Evolutionary conservation across 2,888 invertebrate genomes (phyloP), one percentile per base, ranked within the genome.

Genomic region (Matsumyia berberina): DNA sequence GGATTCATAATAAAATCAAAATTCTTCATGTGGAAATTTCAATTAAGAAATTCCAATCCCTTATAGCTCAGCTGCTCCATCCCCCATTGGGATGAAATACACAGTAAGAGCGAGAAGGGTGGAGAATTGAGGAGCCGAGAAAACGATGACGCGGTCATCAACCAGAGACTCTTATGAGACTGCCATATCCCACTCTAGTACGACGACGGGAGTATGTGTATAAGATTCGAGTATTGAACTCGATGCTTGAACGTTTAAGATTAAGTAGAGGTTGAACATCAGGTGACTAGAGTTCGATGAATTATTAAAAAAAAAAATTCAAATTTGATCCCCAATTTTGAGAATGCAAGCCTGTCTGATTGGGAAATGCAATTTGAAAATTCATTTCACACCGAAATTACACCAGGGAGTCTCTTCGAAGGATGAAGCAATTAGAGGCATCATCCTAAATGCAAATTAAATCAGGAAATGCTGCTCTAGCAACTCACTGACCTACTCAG

Each of bases 31-130:
- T 74, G 79, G 79, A 85, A 85, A 85, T 85, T 85, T 85, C 83
- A 85, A 85, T 85, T 85, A 85, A 85, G 83, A 85, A 85, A 85
- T 85, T 85, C 83, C 83, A 85, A 78, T 74, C 69, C 83, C 78
- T 72, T 57, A 17, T 8, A 73, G 79, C 73, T 60, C 35, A 62
- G 12, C 44, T 46, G 39, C 60, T n/a, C n/a, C n/a, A n/a, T n/a
- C 58, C 11, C 8, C 31, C 9, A 42, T 15, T 29, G 12, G 17
- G 24, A 44, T 11, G 51, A 49, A 5, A 44, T n/a, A 19, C 5
- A 12, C 9, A 7, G 1, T 9, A 29, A 37, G 55, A 24, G 35
- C 1, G 24, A 24, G 24, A 24, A 24, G 24, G 24, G 24, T 3
- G 24, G 24, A 24, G 24, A 24, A 24, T 3, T 3, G 24, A 55